Conservation (phyloP, 2,888 invertebrate species). For the Nematopogon swammerdamellus region DNA sequence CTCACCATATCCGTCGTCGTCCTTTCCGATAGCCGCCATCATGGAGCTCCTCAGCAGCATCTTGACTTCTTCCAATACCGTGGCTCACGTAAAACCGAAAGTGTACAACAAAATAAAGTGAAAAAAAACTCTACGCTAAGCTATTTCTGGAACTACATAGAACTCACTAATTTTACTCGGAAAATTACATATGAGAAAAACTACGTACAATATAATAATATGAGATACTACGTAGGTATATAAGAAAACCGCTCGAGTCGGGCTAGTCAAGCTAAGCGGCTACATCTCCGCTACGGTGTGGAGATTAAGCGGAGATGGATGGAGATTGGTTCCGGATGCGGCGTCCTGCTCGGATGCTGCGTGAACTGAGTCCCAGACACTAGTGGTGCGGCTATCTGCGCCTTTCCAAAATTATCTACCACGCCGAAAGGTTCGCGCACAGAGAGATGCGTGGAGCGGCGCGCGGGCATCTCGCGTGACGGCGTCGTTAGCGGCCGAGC, state of each 20-base stretch:
- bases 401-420: neutral
- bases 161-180: neutral
- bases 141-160: neutral
- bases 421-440: slow-evolving; percentile 21
- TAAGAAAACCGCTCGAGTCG: slow-evolving; percentile 40
- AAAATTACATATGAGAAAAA: neutral
- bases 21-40: neutral
- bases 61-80: neutral
- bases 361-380: neutral
- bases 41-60: neutral
- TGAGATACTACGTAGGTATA: neutral
- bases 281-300: slow-evolving; percentile 38
- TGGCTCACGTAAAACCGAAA: neutral
- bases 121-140: neutral
- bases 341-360: neutral
- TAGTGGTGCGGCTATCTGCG: neutral
- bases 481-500: no score
- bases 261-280: slow-evolving; percentile 31
- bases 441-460: slow-evolving; percentile 23
- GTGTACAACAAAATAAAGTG: neutral
- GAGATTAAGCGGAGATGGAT: slow-evolving; percentile 20
- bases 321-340: slow-evolving; percentile 21
- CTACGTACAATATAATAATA: neutral
- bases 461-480: no score
- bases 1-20: neutral